Conservation (phyloP, 64 coral and sea anemone genomes). For the Pachyseris speciosa region DNA sequence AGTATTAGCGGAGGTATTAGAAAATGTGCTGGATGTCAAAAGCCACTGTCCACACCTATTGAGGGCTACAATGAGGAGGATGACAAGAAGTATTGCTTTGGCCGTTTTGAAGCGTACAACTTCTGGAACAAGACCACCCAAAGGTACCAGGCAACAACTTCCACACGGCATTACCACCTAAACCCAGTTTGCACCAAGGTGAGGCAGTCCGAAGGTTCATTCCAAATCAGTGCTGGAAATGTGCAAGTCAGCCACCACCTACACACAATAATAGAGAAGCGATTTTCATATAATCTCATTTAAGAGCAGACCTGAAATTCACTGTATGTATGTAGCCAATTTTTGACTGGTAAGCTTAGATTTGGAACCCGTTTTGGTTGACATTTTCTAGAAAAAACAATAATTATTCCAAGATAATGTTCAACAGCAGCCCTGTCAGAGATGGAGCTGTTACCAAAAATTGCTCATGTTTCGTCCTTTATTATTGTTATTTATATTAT, state of each 20-base stretch:
- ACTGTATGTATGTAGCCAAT: neutral
- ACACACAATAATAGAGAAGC: conserved; percentile 26
- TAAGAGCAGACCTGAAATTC: neutral
- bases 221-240: conserved; percentile 32
- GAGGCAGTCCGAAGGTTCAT: conserved; percentile 19
- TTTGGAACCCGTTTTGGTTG: neutral
- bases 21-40: conserved; percentile 56
- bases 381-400: neutral
- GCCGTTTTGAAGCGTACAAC: conserved; percentile 11
- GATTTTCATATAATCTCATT: conserved; percentile 53
- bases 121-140: conserved; percentile 24
- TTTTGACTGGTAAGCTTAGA: neutral
- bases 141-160: neutral
- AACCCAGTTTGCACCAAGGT: conserved; percentile 29
- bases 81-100: conserved; percentile 17
- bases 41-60: neutral
- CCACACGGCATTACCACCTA: neutral
- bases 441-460: neutral
- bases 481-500: neutral
- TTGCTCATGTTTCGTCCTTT: neutral
- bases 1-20: conserved; percentile 32
- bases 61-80: neutral
- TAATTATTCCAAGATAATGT: conserved; percentile 3
- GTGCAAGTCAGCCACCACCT: conserved; percentile 49
- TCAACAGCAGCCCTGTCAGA: neutral